Evolutionary conservation across 2,888 invertebrate species (phyloP), one percentile per base, ranked within the genome.

Genomic region (Ashinkailepas kermadecensis): DNA sequence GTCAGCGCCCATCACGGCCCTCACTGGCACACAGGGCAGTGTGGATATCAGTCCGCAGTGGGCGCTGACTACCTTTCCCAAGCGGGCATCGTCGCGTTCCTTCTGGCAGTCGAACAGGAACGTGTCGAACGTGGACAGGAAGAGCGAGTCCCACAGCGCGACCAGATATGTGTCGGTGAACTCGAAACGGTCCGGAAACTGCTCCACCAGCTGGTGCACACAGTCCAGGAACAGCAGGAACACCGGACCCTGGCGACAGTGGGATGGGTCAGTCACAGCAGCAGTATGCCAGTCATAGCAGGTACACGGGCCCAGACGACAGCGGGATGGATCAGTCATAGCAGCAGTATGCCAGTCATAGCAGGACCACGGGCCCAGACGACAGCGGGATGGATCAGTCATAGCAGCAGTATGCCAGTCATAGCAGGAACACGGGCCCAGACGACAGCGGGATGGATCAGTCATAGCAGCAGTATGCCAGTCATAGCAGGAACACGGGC

Each of bases 141-240:
- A 94, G 21, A 93, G 91, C 59, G 93, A 91, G 88, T 98, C 97
- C 96, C 97, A 97, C 57, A 98, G 87, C 0, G 95, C 93, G 0
- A 95, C 95, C 84, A 99, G 91, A 88, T 96, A 96, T 0, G 94
- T 95, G 88, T 96, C 95, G 25, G 95, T 93, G 89, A 95, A 96
- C 88, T 96, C 95, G 89, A 98, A 97, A 85, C 93, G 92, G 0
- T 92, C 90, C 0, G 96, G 96, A 88, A 92, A 95, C 89, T 97
- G 97, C 85, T 92, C 92, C 85, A 92, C 88, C 81, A 98, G 89
- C 89, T 98, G 98, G 95, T 96, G 96, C 81, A 93, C 93, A 88
- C 96, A 95, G 88, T 99, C 98, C 85, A 99, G 90, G 88, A 95
- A 97, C 80, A 98, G 89, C 80, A 97, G 91, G 87, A 97, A 94